Evolutionary conservation across 2,888 invertebrate species (phyloP), one percentile per base, ranked within the genome.

Genomic region (Drosophila kuntzei): DNA sequence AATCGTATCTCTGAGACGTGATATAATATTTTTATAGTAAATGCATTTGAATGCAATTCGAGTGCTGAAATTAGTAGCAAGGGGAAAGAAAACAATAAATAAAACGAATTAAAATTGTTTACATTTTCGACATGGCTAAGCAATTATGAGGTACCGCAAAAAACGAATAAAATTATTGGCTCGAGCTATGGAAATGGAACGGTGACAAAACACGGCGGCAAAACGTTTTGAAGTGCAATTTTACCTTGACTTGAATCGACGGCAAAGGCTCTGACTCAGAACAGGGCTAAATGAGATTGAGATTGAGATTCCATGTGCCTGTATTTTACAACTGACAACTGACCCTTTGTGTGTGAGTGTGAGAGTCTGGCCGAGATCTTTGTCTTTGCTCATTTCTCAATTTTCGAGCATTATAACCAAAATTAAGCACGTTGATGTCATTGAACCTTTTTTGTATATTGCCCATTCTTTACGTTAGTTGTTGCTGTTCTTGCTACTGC

Each of bases 401-500:
- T 46, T 77, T 61, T 57, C 0, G 29, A 77, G 49, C 27, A 20
- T 20, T 47, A 59, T 47, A 54, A 58, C 49, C 50, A 59, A 65
- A 63, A 61, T 67, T 32, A 43, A 74, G 59, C 62, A 18, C 20
- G 39, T 55, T 49, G 47, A 67, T 67, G 79, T 75, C 79, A 77
- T 82, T 83, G 88, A 83, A 87, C 83, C 57, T 50, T 54, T 64
- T 50, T 50, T 61, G 54, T 54, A 44, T 61, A 62, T 60, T 54
- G 63, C 43, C 53, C 66, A 65, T 62, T 70, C 58, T 57, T 68
- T 29, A 39, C 20, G 12, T n/a, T 57, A 51, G 43, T 54, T 71
- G 43, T 43, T 50, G 20, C 54, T 49, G 46, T 37, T 58, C 12
- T 41, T 59, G 14, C 41, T 25, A 16, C 37, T 71, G 39, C 18